Evolutionary conservation across 2,113 vertebrate species (phyloP).

Genomic region (Rhinogobius similis): DNA sequence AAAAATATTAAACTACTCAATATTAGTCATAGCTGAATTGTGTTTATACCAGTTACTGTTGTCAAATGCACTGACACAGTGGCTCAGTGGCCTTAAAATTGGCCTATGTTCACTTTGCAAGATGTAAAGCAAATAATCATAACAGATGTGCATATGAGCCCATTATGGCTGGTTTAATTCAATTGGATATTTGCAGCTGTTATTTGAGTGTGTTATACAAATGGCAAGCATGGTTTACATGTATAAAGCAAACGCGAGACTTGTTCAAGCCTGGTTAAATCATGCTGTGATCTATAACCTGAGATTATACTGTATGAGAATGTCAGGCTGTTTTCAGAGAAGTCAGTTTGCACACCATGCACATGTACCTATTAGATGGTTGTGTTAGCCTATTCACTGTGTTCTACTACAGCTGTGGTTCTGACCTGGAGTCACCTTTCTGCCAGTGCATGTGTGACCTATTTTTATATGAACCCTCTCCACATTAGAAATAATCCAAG

Average conservation of each 20-base stretch:
- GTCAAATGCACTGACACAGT: constrained; percentile 30
- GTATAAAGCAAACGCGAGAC: too few species aligned
- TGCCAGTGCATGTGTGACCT: constrained; percentile 40
- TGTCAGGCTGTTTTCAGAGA: too few species aligned
- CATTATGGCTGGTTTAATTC: not conserved
- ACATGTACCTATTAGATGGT: too few species aligned
- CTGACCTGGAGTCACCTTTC: constrained; percentile 2
- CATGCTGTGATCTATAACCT: too few species aligned
- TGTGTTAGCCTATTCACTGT: too few species aligned
- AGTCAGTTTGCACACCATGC: not conserved
- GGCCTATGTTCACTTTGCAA: not conserved
- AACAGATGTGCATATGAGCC: not conserved
- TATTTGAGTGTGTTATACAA: too few species aligned
- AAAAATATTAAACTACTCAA: not conserved
- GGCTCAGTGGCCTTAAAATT: not conserved
- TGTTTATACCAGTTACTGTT: too few species aligned
- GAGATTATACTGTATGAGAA: too few species aligned
- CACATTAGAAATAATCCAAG: not conserved
- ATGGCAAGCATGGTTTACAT: too few species aligned
- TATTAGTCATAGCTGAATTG: not conserved
- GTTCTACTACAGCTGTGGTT: constrained; percentile 27
- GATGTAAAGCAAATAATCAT: not conserved
- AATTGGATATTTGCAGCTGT: not conserved
- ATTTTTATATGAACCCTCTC: constrained; percentile 20
- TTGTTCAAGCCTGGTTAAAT: too few species aligned